These are phyloP conservation scores for Drosophila quinaria DNA, from an alignment of 2,888 invertebrate genomes.

Conservation along the genomic window DNA sequence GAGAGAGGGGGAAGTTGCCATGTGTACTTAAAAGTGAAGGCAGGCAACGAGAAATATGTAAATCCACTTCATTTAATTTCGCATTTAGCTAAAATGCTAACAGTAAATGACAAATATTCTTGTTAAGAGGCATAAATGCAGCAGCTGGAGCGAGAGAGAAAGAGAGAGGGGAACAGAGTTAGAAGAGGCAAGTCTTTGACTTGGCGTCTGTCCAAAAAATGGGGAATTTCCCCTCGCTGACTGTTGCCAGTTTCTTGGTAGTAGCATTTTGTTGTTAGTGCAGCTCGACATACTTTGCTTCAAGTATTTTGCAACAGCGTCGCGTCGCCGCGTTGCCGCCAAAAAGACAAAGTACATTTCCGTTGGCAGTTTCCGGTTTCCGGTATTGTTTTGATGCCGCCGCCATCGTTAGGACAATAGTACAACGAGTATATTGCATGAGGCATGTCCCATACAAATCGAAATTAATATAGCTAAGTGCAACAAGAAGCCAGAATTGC, in stretches of 20 bases:
- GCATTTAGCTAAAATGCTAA: slow-evolving; percentile 83
- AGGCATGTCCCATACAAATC: slow-evolving; percentile 41
- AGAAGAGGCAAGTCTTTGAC: slow-evolving; percentile 42
- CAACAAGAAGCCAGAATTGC: slow-evolving; percentile 47
- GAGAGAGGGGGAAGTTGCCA: slow-evolving; percentile 29
- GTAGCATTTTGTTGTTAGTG: slow-evolving; percentile 49
- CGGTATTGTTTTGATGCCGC: slow-evolving; percentile 75
- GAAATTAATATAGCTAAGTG: slow-evolving; percentile 73
- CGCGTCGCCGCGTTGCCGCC: slow-evolving; percentile 69
- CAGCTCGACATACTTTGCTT: slow-evolving; percentile 75
- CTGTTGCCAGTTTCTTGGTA: slow-evolving; percentile 21
- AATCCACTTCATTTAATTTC: slow-evolving; percentile 83
- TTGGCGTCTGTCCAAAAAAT: slow-evolving; percentile 67
- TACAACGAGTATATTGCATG: slow-evolving; percentile 10
- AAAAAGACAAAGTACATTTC: slow-evolving; percentile 83
- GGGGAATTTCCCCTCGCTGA: background rate
- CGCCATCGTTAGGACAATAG: slow-evolving; percentile 28
- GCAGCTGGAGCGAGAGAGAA: slow-evolving; percentile 22
- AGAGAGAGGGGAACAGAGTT: no score
- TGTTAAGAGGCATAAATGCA: slow-evolving; percentile 76
- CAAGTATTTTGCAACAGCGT: slow-evolving; percentile 73
- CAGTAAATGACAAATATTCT: slow-evolving; percentile 83
- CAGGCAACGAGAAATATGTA: slow-evolving; percentile 76
- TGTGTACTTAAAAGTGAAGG: slow-evolving; percentile 76
- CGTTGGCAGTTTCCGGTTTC: slow-evolving; percentile 79